Conservation (phyloP, 2,113 vertebrate genomes). For the Melanerpes formicivorus region DNA sequence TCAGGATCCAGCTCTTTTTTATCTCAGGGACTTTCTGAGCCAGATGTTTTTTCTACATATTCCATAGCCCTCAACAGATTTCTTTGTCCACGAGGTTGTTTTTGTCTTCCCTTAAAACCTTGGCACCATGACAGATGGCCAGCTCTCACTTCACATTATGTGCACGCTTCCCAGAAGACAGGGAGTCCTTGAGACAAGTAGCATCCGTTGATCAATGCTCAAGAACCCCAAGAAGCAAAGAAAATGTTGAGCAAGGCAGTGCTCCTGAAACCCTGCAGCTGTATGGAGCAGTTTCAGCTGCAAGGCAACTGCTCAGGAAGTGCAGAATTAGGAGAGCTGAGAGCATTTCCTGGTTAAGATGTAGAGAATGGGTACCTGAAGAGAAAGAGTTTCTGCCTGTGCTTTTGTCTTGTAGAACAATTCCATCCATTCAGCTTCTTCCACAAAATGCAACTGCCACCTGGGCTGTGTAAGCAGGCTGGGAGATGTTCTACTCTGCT, state of each 20-base stretch:
- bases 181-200: slow-evolving; percentile 1
- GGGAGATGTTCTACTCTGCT: too few species aligned
- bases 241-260: neutral
- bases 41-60: slow-evolving; percentile 17
- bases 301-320: neutral
- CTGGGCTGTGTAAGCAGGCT: neutral
- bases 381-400: neutral
- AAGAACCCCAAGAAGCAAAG: neutral
- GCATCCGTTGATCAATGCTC: neutral
- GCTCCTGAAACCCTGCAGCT: slow-evolving; percentile 6
- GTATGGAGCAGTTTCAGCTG: neutral
- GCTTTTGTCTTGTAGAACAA: neutral
- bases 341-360: neutral
- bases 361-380: neutral
- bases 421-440: neutral
- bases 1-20: slow-evolving; percentile 11
- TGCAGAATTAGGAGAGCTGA: neutral
- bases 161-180: slow-evolving; percentile 24
- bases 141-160: slow-evolving; percentile 14
- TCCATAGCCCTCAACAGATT: neutral
- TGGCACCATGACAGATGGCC: slow-evolving; percentile 17
- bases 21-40: neutral
- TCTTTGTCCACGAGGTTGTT: neutral
- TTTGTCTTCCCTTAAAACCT: slow-evolving; percentile 12
- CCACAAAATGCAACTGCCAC: neutral